A percentile compares a stretch with the other conserved stretches of the same genome.
Evolutionary conservation across 1,140 invertebrate species (phyloP).

Genomic region (Copidosoma floridanum): DNA sequence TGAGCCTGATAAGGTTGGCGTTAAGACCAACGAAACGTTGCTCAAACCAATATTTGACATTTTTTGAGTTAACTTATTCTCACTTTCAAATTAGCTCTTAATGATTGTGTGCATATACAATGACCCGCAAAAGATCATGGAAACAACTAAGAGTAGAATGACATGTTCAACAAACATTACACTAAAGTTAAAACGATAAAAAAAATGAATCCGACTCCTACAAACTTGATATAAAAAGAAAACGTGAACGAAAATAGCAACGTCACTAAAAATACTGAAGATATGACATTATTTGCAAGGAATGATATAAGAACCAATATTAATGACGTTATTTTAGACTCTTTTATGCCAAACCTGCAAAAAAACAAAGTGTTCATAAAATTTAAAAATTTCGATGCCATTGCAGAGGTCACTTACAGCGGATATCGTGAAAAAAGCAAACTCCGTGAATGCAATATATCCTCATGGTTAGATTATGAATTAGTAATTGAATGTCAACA

Average conservation of each 20-base stretch:
- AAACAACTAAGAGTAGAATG: no score
- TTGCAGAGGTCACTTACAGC: not conserved
- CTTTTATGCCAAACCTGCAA: not conserved
- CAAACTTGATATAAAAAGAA: not conserved
- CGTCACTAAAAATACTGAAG: not conserved
- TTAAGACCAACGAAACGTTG: no score
- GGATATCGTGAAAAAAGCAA: not conserved
- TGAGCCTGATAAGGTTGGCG: no score
- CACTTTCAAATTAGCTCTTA: no score
- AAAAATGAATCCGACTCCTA: not conserved
- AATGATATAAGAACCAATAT: not conserved
- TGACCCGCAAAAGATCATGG: no score
- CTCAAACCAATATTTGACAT: no score
- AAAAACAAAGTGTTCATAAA: not conserved
- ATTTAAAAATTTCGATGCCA: not conserved
- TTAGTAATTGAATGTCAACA: not conserved
- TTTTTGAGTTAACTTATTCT: no score
- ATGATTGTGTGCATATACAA: no score
- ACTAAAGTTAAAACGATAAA: not conserved
- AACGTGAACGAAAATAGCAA: not conserved
- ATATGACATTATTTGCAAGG: not conserved
- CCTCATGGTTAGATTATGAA: not conserved
- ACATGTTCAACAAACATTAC: no score
- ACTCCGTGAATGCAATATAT: not conserved
- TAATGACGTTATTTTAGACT: not conserved